Percentiles rank a stretch among this genome's conserved stretches.
Conservation (phyloP, 2,888 invertebrate species). For the Ennomos erosarius region DNA sequence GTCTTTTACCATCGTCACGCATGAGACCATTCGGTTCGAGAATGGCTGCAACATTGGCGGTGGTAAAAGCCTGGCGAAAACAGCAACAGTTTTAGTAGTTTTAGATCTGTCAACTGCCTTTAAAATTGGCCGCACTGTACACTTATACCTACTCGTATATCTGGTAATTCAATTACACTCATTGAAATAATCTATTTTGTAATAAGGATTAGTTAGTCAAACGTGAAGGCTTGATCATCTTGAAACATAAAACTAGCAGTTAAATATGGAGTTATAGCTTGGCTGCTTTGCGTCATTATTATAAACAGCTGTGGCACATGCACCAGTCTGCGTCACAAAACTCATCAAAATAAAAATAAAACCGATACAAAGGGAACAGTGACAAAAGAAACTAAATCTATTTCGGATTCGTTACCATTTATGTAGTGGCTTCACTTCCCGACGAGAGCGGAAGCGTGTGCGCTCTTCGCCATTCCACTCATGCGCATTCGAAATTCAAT, state of each 20-base stretch:
- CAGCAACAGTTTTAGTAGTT: no score
- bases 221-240: neutral
- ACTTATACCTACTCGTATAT: no score
- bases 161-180: no score
- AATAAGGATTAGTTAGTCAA: neutral
- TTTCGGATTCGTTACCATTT: constrained; percentile 40
- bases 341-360: constrained; percentile 13
- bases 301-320: no score
- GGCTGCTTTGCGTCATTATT: neutral
- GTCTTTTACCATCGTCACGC: no score
- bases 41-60: no score
- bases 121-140: no score
- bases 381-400: constrained; percentile 33
- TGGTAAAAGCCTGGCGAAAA: no score
- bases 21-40: no score
- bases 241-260: constrained; percentile 1
- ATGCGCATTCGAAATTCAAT: constrained; percentile 54
- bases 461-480: constrained; percentile 64
- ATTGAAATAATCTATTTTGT: no score
- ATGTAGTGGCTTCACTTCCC: constrained; percentile 56
- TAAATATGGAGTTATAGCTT: neutral
- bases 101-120: no score
- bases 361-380: constrained; percentile 3
- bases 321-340: no score
- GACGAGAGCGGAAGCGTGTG: constrained; percentile 62